Evolutionary conservation across 1,140 invertebrate species (phyloP), one percentile per base, ranked within the genome.

Genomic region (Glossosoma conforme): DNA sequence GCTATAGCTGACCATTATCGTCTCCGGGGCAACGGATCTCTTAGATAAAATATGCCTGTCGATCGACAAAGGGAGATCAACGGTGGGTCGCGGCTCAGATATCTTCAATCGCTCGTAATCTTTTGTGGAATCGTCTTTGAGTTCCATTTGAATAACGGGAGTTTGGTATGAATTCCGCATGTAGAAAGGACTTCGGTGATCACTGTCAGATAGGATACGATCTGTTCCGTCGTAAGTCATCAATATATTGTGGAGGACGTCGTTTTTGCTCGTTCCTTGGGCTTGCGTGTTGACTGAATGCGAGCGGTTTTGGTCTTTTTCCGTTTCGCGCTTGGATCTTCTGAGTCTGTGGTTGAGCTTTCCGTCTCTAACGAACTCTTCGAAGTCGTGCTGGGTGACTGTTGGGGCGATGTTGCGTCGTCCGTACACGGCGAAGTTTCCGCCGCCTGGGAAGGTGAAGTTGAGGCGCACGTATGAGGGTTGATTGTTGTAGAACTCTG

Each of bases 311-410:
- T 60, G 62, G 37, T 59, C 57, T 35, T 57, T 43, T 22, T 33
- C 24, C 13, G 64, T 59, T 19, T 58, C 61, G 40, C 70, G 72
- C 56, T 71, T 62, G 62, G 71, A 75, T 60, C 77, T 69, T 58
- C 85, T 77, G 41, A 86, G 70, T 59, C 86, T 77, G 60, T 87
- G 83, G 63, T 90, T 87, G 3, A 91, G 74, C 15, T 87, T 76
- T 17, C 88, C 88, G 14, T 87, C 88, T 63, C 86, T 85, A 55
- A 93, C 85, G 64, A 93, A 91, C 74, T 96, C 90, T 13, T 91
- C 88, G 67, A 97, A 95, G 67, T 97, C 93, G 67, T 96, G 94
- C 67, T 96, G 91, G 19, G 92, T 95, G 51, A 97, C 89, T 62
- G 91, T 93, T 0, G 94, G 93, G 0, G 89, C 87, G 17, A 91